Conservation (phyloP, 2,888 invertebrate genomes). For the Drosophila pegasa region DNA sequence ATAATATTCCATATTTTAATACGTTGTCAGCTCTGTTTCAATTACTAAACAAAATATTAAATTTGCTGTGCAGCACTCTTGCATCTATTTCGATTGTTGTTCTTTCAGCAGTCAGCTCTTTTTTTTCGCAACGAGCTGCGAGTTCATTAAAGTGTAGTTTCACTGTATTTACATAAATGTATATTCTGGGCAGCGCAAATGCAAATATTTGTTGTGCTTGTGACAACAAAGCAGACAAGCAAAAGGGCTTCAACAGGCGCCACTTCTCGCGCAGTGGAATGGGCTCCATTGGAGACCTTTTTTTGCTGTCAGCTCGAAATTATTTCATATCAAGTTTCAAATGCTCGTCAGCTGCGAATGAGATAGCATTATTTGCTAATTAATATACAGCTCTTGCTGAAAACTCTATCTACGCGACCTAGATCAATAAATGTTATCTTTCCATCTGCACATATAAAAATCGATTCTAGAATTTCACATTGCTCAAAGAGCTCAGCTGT, state of each 20-base stretch:
- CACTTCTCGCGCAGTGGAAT: conserved; percentile 11
- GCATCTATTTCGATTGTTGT: conserved; percentile 3
- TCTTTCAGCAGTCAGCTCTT: background rate
- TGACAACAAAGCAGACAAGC: conserved; percentile 33
- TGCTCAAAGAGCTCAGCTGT: background rate
- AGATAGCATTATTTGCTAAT: conserved; percentile 24
- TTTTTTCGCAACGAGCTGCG: background rate
- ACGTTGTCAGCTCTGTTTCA: background rate
- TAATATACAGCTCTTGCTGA: background rate
- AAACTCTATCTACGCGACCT: background rate
- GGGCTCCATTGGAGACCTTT: conserved; percentile 4
- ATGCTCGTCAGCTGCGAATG: conserved; percentile 5
- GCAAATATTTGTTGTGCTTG: conserved; percentile 61
- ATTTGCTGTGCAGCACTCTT: background rate
- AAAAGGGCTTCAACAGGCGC: conserved; percentile 44
- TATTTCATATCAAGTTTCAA: conserved; percentile 37
- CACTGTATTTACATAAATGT: conserved; percentile 25
- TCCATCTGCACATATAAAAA: background rate
- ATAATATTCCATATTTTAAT: background rate
- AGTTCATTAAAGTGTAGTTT: conserved; percentile 13
- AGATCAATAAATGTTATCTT: background rate
- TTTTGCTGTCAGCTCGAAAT: conserved; percentile 25
- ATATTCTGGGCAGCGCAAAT: conserved; percentile 37
- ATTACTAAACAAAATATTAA: background rate
- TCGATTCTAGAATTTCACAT: background rate